phyloP scores from a whole-genome alignment of 2,888 invertebrate species.

The Standfussiana lucernea region DNA sequence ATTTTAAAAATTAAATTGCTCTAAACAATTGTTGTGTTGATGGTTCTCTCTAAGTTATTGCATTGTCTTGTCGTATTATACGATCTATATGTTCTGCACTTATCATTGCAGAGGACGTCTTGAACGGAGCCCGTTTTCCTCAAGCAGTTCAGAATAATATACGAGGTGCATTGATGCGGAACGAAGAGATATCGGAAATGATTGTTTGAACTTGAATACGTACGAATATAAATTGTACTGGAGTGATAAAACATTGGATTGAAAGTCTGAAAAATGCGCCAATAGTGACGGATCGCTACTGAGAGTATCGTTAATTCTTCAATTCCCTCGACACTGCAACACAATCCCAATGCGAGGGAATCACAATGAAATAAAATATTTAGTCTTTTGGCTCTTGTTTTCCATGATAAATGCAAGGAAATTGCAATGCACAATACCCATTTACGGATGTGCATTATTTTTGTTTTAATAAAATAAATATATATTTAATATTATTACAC shows the following conservation, averaged over 20 bases:
- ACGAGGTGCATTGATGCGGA: conserved; percentile 43
- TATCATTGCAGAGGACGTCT: conserved; percentile 25
- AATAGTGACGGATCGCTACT: conserved; percentile 54
- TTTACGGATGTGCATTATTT: not conserved
- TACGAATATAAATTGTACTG: conserved; percentile 42
- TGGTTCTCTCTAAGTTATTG: conserved; percentile 57
- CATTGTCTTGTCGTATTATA: conserved; percentile 19
- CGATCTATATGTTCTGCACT: conserved; percentile 6
- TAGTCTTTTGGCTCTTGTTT: conserved; percentile 34
- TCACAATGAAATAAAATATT: conserved; percentile 62
- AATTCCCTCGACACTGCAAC: conserved; percentile 58
- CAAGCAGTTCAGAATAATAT: conserved; percentile 37
- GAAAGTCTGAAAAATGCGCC: conserved; percentile 47
- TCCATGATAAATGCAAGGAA: conserved; percentile 23
- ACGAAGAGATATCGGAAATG: conserved; percentile 50
- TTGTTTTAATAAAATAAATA: not conserved
- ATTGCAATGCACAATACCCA: conserved; percentile 3
- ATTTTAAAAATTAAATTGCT: conserved; percentile 82
- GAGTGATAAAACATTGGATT: conserved; percentile 50
- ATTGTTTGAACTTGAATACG: conserved; percentile 34
- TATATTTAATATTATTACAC: no score
- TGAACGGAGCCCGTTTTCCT: conserved; percentile 27
- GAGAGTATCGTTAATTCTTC: conserved; percentile 57
- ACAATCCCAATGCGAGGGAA: conserved; percentile 38
- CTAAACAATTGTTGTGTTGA: conserved; percentile 66